phyloP scores from a whole-genome alignment of 2,888 invertebrate species.

The Sesamia inferens region DNA sequence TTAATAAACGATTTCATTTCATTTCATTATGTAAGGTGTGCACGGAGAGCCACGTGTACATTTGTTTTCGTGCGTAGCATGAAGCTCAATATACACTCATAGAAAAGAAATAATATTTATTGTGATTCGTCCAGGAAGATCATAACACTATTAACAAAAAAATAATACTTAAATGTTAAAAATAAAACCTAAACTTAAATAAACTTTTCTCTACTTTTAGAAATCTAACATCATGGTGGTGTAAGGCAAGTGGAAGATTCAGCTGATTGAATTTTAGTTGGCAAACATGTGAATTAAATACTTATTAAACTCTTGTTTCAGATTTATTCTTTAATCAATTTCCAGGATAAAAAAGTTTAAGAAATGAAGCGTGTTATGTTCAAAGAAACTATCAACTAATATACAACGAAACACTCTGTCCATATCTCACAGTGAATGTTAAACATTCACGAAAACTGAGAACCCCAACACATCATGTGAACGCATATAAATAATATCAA shows the following conservation, averaged over 20 bases:
- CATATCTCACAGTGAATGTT: too few relatives aligned
- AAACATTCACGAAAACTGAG: slow-evolving; percentile 3
- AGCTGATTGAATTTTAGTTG: not conserved
- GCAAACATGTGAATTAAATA: not conserved
- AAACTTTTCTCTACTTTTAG: not conserved
- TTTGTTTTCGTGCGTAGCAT: not conserved
- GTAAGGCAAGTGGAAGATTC: not conserved
- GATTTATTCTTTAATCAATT: not conserved
- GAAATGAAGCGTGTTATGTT: not conserved
- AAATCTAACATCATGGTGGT: not conserved
- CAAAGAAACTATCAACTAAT: not conserved
- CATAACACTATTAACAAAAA: too few relatives aligned
- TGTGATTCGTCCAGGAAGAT: too few relatives aligned
- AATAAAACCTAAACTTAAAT: too few relatives aligned
- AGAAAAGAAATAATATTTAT: too few relatives aligned
- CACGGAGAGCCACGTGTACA: not conserved
- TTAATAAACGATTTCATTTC: too few relatives aligned
- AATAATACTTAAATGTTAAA: too few relatives aligned
- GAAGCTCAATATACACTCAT: too few relatives aligned
- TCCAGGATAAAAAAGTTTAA: not conserved
- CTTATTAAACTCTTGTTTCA: not conserved
- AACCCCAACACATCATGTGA: slow-evolving; percentile 1
- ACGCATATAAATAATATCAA: slow-evolving; percentile 54
- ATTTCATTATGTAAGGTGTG: too few relatives aligned
- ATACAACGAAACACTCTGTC: not conserved